A percentile compares a stretch with the other conserved stretches of the same genome.
These are phyloP conservation scores for Sitophilus oryzae DNA, from an alignment of 1,140 invertebrate genomes.

Conservation along the genomic window DNA sequence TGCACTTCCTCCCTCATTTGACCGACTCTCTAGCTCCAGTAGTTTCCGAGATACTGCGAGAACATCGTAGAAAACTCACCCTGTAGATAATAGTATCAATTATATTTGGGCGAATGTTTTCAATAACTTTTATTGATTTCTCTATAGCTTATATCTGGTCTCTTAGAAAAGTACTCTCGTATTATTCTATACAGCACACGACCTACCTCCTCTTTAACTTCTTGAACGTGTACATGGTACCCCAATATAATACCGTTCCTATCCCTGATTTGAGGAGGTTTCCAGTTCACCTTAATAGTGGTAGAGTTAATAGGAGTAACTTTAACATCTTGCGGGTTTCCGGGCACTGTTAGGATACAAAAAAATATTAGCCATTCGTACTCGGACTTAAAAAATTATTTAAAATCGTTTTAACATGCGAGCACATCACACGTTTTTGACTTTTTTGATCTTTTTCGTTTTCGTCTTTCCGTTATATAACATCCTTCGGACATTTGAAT, in stretches of 20 bases:
- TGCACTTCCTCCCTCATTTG: no score
- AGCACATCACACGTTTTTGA: slow-evolving; percentile 37
- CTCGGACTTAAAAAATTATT: neutral
- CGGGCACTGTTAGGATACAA: slow-evolving; percentile 74
- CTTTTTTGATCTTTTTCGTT: slow-evolving; percentile 24
- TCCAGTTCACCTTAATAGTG: slow-evolving; percentile 86
- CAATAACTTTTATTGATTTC: no score
- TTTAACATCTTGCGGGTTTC: slow-evolving; percentile 87
- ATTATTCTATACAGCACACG: no score
- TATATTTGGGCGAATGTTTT: no score
- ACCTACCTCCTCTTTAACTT: slow-evolving; percentile 74
- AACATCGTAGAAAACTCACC: no score
- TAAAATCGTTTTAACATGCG: slow-evolving; percentile 32
- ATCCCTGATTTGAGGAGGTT: slow-evolving; percentile 81
- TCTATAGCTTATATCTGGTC: no score
- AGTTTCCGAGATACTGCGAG: no score
- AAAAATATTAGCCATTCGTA: slow-evolving; percentile 5
- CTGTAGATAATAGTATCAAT: no score
- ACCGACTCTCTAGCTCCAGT: no score
- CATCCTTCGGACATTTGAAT: slow-evolving; percentile 46
- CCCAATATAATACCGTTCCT: slow-evolving; percentile 94
- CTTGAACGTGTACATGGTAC: slow-evolving; percentile 93
- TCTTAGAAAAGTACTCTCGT: no score
- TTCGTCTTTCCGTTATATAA: slow-evolving; percentile 25
- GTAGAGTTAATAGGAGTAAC: slow-evolving; percentile 86